These are phyloP conservation scores for Gymnopithys bicolor DNA, from an alignment of 2,797 vertebrate species.

Conservation along the genomic window DNA sequence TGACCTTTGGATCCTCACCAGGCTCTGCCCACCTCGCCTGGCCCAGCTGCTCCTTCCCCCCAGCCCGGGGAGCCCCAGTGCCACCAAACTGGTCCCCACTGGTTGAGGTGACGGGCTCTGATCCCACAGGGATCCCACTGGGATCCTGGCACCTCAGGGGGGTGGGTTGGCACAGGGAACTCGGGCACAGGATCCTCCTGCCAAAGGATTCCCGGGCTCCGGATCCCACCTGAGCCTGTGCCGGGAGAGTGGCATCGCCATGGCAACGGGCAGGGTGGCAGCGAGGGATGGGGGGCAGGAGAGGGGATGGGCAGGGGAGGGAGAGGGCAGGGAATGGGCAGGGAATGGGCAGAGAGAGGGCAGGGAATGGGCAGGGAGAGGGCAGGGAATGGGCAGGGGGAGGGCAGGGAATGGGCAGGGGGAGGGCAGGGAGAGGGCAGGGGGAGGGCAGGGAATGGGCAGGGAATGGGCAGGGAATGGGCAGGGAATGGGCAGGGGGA, in stretches of 20 bases:
- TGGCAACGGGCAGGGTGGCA: conserved; percentile 10
- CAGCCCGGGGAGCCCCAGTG: not conserved
- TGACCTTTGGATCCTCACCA: not conserved
- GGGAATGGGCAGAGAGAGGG: no score
- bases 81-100: not conserved
- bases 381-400: not conserved
- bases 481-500: no score
- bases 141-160: accelerated
- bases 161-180: accelerated
- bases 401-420: not conserved
- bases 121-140: accelerated
- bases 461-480: not conserved
- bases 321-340: not conserved
- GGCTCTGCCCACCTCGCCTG: not conserved
- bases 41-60: not conserved
- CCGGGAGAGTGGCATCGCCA: not conserved
- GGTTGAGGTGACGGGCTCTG: accelerated
- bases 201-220: not conserved
- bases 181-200: not conserved
- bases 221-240: conserved; percentile 12
- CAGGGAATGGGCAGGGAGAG: not conserved
- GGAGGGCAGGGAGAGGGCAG: no score
- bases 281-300: not conserved
- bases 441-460: not conserved
- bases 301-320: not conserved